Conservation (phyloP, 2,888 invertebrate genomes). For the Hylaea fasciaria region DNA sequence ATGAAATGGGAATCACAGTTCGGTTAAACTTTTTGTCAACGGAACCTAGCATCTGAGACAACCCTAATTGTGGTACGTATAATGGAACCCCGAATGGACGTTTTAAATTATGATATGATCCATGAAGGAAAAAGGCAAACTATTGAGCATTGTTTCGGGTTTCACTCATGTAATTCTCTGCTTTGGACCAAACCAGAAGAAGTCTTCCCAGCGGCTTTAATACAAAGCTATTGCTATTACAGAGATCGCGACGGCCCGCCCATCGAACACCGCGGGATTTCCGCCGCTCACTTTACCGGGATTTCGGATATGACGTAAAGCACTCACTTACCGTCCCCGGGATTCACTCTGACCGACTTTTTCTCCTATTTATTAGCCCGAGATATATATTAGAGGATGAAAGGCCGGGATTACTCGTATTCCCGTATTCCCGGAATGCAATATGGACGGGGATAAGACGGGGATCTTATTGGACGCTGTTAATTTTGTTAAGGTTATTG, state of each 20-base stretch:
- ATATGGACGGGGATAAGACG: conserved; percentile 53
- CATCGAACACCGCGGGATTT: conserved; percentile 81
- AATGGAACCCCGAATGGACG: no score
- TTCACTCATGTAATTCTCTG: not conserved
- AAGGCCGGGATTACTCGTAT: conserved; percentile 61
- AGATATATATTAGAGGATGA: conserved; percentile 73
- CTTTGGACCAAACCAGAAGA: conserved; percentile 72
- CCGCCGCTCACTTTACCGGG: conserved; percentile 82
- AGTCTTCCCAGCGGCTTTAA: conserved; percentile 80
- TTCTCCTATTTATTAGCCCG: conserved; percentile 80
- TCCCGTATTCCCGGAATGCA: conserved; percentile 63
- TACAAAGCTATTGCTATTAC: conserved; percentile 85
- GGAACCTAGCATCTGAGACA: no score
- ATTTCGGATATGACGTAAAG: conserved; percentile 85
- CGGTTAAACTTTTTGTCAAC: no score
- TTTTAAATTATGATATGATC: no score
- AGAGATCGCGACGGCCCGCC: conserved; percentile 76
- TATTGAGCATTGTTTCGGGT: not conserved
- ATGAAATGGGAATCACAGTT: no score
- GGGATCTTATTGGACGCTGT: conserved; percentile 59
- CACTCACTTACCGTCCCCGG: conserved; percentile 74
- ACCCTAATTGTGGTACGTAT: no score
- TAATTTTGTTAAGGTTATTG: conserved; percentile 54
- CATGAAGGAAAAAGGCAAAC: no score
- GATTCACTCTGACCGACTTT: conserved; percentile 75